Evolutionary conservation across 64 coral and sea anemone genomes (phyloP), one percentile per base, ranked within the genome.

Genomic region (Actinia tenebrosa): DNA sequence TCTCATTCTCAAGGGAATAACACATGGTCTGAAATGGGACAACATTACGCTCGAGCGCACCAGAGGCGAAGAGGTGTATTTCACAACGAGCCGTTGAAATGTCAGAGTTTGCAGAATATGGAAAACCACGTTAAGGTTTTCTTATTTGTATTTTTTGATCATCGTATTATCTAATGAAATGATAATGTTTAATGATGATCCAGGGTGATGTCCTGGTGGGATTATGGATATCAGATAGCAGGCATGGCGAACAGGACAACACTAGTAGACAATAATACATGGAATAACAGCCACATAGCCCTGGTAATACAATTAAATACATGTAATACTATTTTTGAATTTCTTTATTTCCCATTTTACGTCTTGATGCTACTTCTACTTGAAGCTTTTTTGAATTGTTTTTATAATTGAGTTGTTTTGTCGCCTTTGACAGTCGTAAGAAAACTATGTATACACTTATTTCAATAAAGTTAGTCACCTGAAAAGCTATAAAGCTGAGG

Each of bases 141-240:
- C 30, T 37, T 37, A 37, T 37, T 37, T 71, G 22, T 22, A 37
- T 10, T 17, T 64, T 19, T 64, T 20, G 61, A 17, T 71, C 22
- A 71, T 20, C 30, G 17, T 23, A 66, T 30, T 75, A 10, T 8
- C 47, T 50, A 50, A 50, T 50, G 47, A 50, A 0, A 50, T 42
- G 69, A 75, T 42, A 14, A 13, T 75, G 13, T 75, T 75, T 75
- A 7, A 42, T 75, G 10, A 11, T 25, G 5, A 26, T 42, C 8
- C 52, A 99, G 96, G 87, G 78, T 99, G 3, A 99, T 99, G 96
- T 99, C 96, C 0, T 99, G 96, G 96, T 99, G 96, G 96, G 96
- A 99, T 77, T 99, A 99, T 84, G 96, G 96, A 25, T 99, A 99
- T 60, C 96, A 99, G 88, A 99, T 99, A 84, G 96, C 96, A 89